Evolutionary conservation across 2,797 vertebrate species (phyloP).

Genomic region (Neosilurus hyrtlii): DNA sequence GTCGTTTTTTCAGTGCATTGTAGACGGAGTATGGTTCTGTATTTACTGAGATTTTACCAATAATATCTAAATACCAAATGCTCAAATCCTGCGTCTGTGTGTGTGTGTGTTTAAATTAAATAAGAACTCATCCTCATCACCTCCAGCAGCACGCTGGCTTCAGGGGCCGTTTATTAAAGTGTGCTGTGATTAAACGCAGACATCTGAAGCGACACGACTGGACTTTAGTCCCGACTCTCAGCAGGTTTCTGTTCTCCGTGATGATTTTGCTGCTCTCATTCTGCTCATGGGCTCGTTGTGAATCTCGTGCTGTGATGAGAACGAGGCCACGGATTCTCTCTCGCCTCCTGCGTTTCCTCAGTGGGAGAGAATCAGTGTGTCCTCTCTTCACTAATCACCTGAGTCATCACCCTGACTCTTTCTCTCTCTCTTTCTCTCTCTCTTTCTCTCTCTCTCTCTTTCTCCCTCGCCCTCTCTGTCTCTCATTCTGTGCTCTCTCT

Average conservation of each 20-base stretch:
- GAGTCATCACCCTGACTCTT: conserved; percentile 4
- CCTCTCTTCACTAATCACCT: conserved; percentile 22
- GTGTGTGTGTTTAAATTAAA: background rate
- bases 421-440: background rate
- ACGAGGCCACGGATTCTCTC: background rate
- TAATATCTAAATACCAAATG: too few species aligned
- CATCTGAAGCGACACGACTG: background rate
- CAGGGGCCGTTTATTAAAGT: background rate
- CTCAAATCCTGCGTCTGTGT: background rate
- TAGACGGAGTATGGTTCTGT: background rate
- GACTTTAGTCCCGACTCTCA: background rate
- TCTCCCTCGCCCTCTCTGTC: too few species aligned
- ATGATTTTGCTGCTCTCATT: background rate
- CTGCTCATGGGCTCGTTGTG: background rate
- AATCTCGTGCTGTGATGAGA: background rate
- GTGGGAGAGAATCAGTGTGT: conserved; percentile 19
- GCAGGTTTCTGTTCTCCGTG: background rate
- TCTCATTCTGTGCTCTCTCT: background rate
- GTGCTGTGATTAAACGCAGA: background rate
- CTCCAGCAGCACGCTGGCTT: background rate
- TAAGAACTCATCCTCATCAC: background rate
- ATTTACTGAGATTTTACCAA: background rate
- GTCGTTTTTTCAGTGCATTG: background rate
- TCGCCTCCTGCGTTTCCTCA: conserved; percentile 6
- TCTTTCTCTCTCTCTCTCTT: too few species aligned